Conservation (phyloP, 2,888 invertebrate genomes). For the Cerastis leucographa region DNA sequence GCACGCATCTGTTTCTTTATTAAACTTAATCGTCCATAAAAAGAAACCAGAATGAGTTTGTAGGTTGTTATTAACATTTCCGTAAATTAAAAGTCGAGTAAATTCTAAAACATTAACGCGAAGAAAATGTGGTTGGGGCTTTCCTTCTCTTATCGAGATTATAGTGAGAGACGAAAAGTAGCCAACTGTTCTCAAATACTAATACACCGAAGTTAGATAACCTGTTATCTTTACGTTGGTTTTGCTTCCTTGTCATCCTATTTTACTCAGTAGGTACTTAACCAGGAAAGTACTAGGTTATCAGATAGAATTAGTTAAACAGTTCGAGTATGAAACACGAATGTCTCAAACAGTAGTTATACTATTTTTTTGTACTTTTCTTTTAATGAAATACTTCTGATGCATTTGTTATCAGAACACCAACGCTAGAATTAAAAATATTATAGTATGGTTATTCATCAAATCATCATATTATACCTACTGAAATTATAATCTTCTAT, state of each 20-base stretch:
- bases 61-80: slow-evolving; percentile 50
- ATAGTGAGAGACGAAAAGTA: slow-evolving; percentile 11
- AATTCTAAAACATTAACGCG: slow-evolving; percentile 13
- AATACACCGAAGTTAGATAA: background rate
- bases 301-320: background rate
- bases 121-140: slow-evolving; percentile 2
- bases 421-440: background rate
- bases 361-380: background rate
- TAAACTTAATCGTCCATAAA: slow-evolving; percentile 45
- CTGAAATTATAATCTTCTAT: background rate
- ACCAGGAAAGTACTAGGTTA: background rate
- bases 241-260: background rate
- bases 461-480: background rate
- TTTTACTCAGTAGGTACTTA: background rate
- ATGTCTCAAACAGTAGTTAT: background rate
- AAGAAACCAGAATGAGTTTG: slow-evolving; percentile 41
- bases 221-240: background rate
- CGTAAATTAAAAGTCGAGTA: slow-evolving; percentile 28
- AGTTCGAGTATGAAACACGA: background rate
- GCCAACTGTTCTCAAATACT: background rate
- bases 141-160: slow-evolving; percentile 12
- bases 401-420: background rate
- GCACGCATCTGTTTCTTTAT: slow-evolving; percentile 40
- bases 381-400: background rate
- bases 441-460: background rate